Base-by-base conservation (phyloP, 2,888 invertebrate species). In the Matsumyia berberina region DNA sequence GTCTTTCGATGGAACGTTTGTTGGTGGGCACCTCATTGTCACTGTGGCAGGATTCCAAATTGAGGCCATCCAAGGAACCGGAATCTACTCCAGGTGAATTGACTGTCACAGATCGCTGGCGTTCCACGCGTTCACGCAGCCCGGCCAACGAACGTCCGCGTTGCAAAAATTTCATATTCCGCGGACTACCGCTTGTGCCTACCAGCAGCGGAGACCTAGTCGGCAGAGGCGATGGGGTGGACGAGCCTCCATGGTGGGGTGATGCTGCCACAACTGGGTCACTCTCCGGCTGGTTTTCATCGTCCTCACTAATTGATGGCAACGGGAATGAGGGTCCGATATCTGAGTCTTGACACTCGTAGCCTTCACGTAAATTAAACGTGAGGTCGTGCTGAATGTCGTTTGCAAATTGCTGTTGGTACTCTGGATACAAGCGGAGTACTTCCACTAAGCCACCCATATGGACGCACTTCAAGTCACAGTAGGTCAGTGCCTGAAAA, bases 341-440 rank as follows among this genome's bases (percentile, higher is more conserved):
- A 76, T 91, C 92, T 3, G 91, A 90, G 37, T 91, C 91, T 93
- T 97, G 97, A 11, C 96, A 96, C 90, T 97, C 97, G 90, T 97
- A 97, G 4, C 98, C 98, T 90, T 98, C 98, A 55, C 98, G 93
- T 62, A 98, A 93, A 92, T 98, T 98, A 92, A 97, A 98, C 0
- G 98, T 98, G 72, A 98, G 94, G 91, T 98, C 98, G 90, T 98
- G 98, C 89, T 97, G 96, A 88, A 98, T 97, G 90, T 98, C 98
- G 88, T 97, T 95, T 58, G 97, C 95, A 91, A 98, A 98, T 91
- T 97, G 96, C 89, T 97, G 97, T 89, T 97, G 97, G 91, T 97
- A 98, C 91, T 98, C 98, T 0, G 98, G 98, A 91, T 98, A 98
- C 0, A 98, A 93, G 1, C 97, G 93, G 12, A 98, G 93, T 0